These are phyloP conservation scores for Meleagris gallopavo DNA, from an alignment of 2,113 vertebrate genomes.

Conservation along the genomic window DNA sequence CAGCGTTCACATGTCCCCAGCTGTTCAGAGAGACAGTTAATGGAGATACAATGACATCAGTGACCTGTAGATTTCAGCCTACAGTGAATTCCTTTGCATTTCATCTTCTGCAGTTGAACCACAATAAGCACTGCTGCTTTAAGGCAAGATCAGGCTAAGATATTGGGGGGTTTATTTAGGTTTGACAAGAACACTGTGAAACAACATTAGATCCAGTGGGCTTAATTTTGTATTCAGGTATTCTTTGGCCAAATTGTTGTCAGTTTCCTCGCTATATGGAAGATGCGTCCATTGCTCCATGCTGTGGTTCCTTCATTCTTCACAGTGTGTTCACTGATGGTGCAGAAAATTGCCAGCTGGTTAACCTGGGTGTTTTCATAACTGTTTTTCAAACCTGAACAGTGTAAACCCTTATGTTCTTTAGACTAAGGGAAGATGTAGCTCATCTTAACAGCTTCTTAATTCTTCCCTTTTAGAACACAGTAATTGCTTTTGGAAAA, in stretches of 20 bases:
- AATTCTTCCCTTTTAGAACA: not conserved
- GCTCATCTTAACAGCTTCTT: not conserved
- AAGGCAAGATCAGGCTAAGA: accelerated
- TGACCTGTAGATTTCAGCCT: not conserved
- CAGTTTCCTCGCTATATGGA: not conserved
- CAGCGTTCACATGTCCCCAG: not conserved
- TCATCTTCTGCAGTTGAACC: not conserved
- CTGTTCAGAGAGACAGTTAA: not conserved
- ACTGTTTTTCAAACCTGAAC: not conserved
- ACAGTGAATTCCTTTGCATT: not conserved
- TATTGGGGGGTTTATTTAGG: not conserved
- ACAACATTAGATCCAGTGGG: not conserved
- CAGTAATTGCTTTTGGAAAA: not conserved
- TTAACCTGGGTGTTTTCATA: not conserved
- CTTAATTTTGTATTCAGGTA: not conserved
- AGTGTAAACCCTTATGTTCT: not conserved
- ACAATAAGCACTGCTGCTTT: not conserved
- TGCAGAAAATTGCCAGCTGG: not conserved
- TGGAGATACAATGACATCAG: not conserved
- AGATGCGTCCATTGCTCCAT: not conserved
- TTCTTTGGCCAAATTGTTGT: not conserved
- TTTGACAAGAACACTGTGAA: not conserved
- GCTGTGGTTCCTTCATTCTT: not conserved
- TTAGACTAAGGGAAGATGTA: not conserved
- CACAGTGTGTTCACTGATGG: not conserved